Evolutionary conservation across 1,140 invertebrate genomes (phyloP).

Genomic region (Ceratosolen fusciceps): DNA sequence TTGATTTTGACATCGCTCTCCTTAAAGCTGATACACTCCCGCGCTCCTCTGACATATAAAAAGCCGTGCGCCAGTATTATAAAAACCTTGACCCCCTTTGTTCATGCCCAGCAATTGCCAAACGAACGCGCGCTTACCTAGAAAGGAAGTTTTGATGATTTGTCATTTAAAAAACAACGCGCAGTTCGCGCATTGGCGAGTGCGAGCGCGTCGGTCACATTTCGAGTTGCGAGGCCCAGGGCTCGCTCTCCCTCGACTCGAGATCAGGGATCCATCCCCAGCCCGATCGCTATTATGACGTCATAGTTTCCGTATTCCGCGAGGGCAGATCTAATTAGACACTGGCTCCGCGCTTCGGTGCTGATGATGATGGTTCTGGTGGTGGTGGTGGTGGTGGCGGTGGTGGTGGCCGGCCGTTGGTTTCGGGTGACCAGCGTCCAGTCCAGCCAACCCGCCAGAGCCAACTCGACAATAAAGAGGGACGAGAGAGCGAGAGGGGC

Average conservation of each 20-base stretch:
- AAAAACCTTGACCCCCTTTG: slow-evolving; percentile 27
- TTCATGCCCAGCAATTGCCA: background rate
- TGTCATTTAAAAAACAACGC: slow-evolving; percentile 12
- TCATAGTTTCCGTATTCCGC: background rate
- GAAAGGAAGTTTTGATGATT: background rate
- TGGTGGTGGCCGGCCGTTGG: background rate
- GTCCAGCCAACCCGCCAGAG: background rate
- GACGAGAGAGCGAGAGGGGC: no score
- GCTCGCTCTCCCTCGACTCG: background rate
- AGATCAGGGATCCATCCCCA: background rate
- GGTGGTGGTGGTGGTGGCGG: background rate
- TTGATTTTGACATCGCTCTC: slow-evolving; percentile 38
- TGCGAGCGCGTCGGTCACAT: no score
- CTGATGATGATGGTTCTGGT: background rate
- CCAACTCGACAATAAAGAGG: background rate
- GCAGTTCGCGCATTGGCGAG: background rate
- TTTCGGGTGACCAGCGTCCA: background rate
- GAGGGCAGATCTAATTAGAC: no score
- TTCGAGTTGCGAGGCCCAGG: no score
- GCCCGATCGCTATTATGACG: background rate
- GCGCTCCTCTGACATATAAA: slow-evolving; percentile 1
- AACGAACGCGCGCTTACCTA: slow-evolving; percentile 2
- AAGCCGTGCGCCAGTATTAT: slow-evolving; percentile 11
- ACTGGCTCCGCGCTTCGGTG: no score
- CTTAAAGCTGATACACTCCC: slow-evolving; percentile 15